Conservation (phyloP, 2,888 invertebrate species). For the Rhyacophila evoluta region DNA sequence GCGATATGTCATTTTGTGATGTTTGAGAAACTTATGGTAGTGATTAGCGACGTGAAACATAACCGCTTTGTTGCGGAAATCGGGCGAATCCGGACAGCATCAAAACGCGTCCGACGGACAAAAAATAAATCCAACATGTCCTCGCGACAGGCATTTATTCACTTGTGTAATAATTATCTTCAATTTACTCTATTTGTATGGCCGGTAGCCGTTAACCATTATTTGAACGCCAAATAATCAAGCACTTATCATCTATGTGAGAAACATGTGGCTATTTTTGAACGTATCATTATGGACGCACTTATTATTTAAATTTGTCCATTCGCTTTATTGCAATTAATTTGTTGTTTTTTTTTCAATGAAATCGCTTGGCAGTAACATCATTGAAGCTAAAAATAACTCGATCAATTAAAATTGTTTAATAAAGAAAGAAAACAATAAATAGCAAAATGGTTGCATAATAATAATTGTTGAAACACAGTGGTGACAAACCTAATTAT, state of each 20-base stretch:
- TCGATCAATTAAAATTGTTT: no score
- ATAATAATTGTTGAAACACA: no score
- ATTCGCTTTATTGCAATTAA: no score
- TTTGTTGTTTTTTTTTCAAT: no score
- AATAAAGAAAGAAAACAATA: no score
- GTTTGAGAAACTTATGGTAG: not conserved
- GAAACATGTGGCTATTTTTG: not conserved
- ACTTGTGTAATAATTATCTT: not conserved
- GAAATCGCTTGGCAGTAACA: no score
- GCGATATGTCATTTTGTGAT: no score
- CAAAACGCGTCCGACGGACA: not conserved
- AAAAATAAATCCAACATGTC: not conserved
- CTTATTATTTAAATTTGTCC: no score
- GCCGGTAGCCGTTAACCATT: not conserved
- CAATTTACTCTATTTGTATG: constrained; percentile 1
- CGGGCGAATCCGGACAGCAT: not conserved
- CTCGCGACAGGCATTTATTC: not conserved
- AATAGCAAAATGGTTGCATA: no score
- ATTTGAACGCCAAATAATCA: not conserved
- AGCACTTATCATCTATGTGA: not conserved
- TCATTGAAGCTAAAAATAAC: no score
- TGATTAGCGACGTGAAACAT: not conserved
- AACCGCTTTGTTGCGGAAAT: not conserved
- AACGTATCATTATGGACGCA: no score
- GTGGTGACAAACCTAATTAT: no score